These are phyloP conservation scores for Sciurus niger DNA, from an alignment of 2,113 vertebrate genomes.

Conservation along the genomic window DNA sequence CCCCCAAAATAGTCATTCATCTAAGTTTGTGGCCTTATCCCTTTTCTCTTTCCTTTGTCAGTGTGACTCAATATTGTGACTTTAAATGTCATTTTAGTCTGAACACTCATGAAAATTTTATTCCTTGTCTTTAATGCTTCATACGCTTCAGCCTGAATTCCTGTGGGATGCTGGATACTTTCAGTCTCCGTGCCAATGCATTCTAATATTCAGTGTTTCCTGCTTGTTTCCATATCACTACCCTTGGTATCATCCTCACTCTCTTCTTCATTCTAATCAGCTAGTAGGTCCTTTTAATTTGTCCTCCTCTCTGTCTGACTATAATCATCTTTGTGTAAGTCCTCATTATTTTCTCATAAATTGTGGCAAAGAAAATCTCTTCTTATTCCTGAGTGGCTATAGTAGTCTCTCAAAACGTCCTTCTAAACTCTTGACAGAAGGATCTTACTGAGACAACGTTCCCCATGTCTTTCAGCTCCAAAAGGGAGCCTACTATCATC, in stretches of 20 bases:
- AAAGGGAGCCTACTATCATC: background rate
- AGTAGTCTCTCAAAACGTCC: background rate
- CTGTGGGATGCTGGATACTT: conserved; percentile 9
- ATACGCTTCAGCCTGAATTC: background rate
- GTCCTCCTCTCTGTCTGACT: background rate
- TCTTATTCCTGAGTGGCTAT: background rate
- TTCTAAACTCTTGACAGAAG: background rate
- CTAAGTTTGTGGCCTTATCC: background rate
- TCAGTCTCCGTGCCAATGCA: background rate
- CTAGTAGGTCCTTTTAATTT: background rate
- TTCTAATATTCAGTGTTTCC: background rate
- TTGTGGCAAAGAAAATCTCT: background rate
- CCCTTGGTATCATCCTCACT: background rate
- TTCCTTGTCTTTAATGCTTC: background rate
- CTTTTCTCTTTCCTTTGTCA: background rate
- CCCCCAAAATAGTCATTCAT: background rate
- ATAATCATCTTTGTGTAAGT: background rate
- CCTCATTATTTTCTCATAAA: background rate
- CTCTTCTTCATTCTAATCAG: background rate
- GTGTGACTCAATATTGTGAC: background rate
- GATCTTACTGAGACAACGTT: background rate
- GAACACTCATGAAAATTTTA: background rate
- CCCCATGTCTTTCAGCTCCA: background rate
- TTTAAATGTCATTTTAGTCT: background rate
- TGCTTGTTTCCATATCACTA: background rate